phyloP scores from a whole-genome alignment of 2,113 vertebrate genomes.

The Oryctolagus cuniculus region mOryCun1.1 NC_091442.1:34552001-34552500 shows the following conservation, averaged over 20 bases:
- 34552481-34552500: background rate
- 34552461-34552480: background rate
- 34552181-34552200: background rate
- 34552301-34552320: rapidly evolving
- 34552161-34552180: background rate
- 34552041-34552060: background rate
- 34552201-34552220: background rate
- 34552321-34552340: background rate
- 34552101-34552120: rapidly evolving
- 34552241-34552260: background rate
- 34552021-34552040: background rate
- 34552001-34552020: background rate
- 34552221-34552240: background rate
- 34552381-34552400: background rate
- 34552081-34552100: rapidly evolving
- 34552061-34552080: background rate
- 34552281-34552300: background rate
- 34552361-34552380: background rate
- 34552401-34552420: background rate
- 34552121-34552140: background rate
- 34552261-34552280: no score
- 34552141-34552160: background rate
- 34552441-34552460: background rate
- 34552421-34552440: background rate
- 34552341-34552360: background rate